Evolutionary conservation across 2,888 invertebrate genomes (phyloP).

Genomic region (Apoda limacodes): DNA sequence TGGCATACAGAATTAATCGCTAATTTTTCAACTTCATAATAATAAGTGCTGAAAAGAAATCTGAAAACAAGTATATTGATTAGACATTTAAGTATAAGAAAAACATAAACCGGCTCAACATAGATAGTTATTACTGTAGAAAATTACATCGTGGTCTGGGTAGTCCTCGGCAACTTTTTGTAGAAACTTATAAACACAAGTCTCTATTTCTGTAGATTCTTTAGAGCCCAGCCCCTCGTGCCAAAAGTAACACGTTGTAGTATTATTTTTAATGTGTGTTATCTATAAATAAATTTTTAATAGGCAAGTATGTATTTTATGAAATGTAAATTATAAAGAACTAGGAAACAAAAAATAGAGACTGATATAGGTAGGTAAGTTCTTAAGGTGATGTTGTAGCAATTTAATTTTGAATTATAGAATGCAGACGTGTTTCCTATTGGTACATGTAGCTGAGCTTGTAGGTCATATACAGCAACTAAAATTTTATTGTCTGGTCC

Average conservation of each 20-base stretch:
- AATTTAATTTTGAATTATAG: constrained; percentile 17
- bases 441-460: constrained; percentile 17
- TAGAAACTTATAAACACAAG: constrained; percentile 7
- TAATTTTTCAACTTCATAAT: constrained; percentile 12
- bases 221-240: constrained; percentile 12
- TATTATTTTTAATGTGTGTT: constrained; percentile 8
- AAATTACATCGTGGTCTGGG: constrained; percentile 12
- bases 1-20: constrained; percentile 17
- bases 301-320: background rate
- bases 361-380: background rate
- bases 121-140: constrained; percentile 4
- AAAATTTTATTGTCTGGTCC: constrained; percentile 9
- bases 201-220: constrained; percentile 11
- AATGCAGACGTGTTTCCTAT: constrained; percentile 14
- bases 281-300: constrained; percentile 4
- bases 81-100: constrained; percentile 1
- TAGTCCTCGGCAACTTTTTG: constrained; percentile 3
- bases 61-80: constrained; percentile 1
- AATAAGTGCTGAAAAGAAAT: constrained; percentile 13
- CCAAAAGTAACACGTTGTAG: constrained; percentile 16
- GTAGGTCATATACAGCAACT: constrained; percentile 19
- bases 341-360: too few relatives aligned
- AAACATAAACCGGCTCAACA: constrained; percentile 4
- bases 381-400: constrained; percentile 18
- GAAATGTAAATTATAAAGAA: background rate